Percentiles rank a stretch among this genome's conserved stretches.
phyloP scores from a whole-genome alignment of 2,113 vertebrate genomes.

The Garra rufa region DNA sequence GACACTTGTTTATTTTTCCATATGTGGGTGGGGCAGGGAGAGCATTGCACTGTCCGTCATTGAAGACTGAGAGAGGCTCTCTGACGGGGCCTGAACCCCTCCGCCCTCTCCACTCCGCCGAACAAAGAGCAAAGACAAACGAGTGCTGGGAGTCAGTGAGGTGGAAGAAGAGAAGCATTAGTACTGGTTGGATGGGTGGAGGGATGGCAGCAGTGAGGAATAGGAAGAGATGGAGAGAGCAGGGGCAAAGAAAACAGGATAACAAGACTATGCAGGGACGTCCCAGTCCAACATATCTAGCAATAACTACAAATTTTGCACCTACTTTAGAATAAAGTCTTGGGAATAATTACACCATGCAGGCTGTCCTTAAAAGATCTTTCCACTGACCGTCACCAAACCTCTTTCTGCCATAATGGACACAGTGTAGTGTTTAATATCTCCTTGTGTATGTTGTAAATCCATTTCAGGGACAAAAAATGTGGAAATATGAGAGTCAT shows the following conservation, averaged over 20 bases:
- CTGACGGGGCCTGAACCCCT: constrained; percentile 32
- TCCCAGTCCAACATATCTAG: background rate
- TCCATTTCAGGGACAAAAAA: constrained; percentile 27
- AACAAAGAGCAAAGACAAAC: constrained; percentile 29
- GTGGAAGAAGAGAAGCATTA: constrained; percentile 34
- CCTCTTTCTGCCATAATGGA: constrained; percentile 17
- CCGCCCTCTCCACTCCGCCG: constrained; percentile 7
- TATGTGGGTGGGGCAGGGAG: constrained; percentile 69
- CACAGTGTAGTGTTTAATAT: background rate
- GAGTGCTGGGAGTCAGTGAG: constrained; percentile 27
- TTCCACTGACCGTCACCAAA: constrained; percentile 28
- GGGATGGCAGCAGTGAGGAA: constrained; percentile 32
- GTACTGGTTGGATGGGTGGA: constrained; percentile 42
- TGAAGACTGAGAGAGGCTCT: constrained; percentile 47
- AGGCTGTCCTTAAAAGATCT: constrained; percentile 19
- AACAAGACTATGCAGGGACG: background rate
- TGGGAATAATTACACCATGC: background rate
- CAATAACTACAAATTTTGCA: background rate
- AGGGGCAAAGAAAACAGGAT: constrained; percentile 1
- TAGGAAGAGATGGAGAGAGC: background rate
- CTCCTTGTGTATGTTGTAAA: constrained; percentile 22
- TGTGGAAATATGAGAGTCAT: constrained; percentile 21
- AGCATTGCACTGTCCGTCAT: constrained; percentile 61
- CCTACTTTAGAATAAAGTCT: too few relatives aligned
- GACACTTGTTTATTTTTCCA: constrained; percentile 77